A percentile compares a stretch with the other conserved stretches of the same genome.
phyloP scores from a whole-genome alignment of 2,113 vertebrate species.

The Pionites leucogaster region DNA sequence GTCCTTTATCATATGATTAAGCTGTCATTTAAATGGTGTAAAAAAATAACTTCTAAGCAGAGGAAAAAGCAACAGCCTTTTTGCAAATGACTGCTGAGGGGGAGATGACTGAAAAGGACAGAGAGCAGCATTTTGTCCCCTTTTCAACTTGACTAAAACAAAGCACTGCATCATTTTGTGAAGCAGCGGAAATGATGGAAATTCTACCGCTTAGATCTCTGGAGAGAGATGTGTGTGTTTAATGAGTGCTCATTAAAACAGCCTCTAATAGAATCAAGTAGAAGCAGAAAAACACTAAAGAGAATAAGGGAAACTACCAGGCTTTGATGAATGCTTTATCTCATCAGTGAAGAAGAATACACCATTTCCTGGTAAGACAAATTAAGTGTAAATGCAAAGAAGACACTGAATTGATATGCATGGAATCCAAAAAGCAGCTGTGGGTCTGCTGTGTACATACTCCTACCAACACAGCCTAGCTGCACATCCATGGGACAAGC shows the following conservation, averaged over 20 bases:
- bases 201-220: neutral
- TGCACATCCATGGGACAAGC: fast-evolving
- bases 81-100: neutral
- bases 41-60: conserved; percentile 13
- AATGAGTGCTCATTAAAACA: conserved; percentile 19
- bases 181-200: neutral
- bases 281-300: neutral
- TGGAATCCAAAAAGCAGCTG: neutral
- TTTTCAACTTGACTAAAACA: conserved; percentile 11
- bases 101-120: neutral
- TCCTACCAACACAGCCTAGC: neutral
- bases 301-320: neutral
- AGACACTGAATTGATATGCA: neutral
- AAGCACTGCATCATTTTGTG: neutral
- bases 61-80: neutral
- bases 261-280: neutral
- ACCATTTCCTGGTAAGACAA: neutral
- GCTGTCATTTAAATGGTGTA: conserved; percentile 4
- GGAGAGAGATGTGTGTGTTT: neutral
- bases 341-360: neutral
- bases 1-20: conserved; percentile 11
- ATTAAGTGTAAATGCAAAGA: neutral
- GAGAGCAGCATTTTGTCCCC: conserved; percentile 16
- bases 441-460: neutral
- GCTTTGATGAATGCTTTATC: neutral